Evolutionary conservation across 2,113 vertebrate genomes (phyloP).

Genomic region (Menura novaehollandiae): DNA sequence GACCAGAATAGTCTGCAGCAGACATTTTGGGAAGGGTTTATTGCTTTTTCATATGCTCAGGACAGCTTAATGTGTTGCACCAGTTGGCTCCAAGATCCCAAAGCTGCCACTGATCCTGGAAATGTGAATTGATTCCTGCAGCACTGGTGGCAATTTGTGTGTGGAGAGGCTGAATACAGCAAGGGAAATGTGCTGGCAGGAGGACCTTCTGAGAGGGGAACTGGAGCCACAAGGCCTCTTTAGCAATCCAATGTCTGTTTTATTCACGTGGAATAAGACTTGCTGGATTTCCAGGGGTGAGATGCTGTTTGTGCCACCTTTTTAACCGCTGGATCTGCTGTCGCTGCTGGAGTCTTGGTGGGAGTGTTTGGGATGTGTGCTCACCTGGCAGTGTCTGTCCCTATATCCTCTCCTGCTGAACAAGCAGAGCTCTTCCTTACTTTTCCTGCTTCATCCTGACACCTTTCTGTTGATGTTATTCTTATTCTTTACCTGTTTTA

Average conservation of each 20-base stretch:
- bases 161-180: conserved; percentile 52
- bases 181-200: conserved; percentile 48
- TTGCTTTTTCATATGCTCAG: conserved; percentile 35
- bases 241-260: conserved; percentile 8
- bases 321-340: not conserved
- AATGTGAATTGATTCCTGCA: conserved; percentile 58
- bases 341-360: not conserved
- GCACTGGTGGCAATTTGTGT: conserved; percentile 48
- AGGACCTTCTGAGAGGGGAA: conserved; percentile 8
- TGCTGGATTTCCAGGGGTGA: not conserved
- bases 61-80: conserved; percentile 7
- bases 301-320: not conserved
- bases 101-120: conserved; percentile 59
- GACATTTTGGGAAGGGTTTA: conserved; percentile 7
- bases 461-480: not conserved
- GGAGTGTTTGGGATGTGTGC: not conserved
- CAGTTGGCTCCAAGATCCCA: conserved; percentile 41
- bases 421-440: not conserved
- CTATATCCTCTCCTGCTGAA: not conserved
- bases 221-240: not conserved
- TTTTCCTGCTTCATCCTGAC: not conserved
- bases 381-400: not conserved
- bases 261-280: not conserved
- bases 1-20: conserved; percentile 32
- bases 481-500: not conserved